Conservation (phyloP, 2,113 vertebrate genomes). For the Emydura subglobosa region DNA sequence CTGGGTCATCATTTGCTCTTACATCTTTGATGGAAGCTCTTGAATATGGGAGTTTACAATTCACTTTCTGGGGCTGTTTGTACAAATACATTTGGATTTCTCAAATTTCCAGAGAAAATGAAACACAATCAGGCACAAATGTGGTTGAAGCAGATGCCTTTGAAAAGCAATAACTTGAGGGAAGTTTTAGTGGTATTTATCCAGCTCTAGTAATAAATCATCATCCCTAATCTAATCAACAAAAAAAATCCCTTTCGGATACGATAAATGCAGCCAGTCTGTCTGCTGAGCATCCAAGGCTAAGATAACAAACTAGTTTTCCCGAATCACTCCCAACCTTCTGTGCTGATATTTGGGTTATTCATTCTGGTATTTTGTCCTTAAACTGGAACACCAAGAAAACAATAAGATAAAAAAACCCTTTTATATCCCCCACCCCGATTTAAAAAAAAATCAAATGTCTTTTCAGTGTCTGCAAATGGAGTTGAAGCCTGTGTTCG, state of each 20-base stretch:
- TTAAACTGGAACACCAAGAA: background rate
- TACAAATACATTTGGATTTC: background rate
- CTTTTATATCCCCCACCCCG: background rate
- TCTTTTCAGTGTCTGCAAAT: background rate
- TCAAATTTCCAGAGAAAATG: background rate
- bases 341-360: background rate
- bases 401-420: background rate
- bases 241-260: background rate
- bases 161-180: background rate
- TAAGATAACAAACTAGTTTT: background rate
- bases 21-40: background rate
- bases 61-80: background rate
- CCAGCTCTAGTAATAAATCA: background rate
- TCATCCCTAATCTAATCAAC: background rate
- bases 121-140: background rate
- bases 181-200: background rate
- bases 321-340: background rate
- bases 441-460: background rate
- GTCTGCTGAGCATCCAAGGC: background rate
- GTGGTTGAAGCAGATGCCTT: background rate
- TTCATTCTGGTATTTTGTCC: background rate
- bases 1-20: background rate
- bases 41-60: background rate
- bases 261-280: background rate
- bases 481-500: background rate